Evolutionary conservation across 30 jellyfish, hydroid and myxozoan genomes (phyloP).

Genomic region (Mastigias papua): DNA sequence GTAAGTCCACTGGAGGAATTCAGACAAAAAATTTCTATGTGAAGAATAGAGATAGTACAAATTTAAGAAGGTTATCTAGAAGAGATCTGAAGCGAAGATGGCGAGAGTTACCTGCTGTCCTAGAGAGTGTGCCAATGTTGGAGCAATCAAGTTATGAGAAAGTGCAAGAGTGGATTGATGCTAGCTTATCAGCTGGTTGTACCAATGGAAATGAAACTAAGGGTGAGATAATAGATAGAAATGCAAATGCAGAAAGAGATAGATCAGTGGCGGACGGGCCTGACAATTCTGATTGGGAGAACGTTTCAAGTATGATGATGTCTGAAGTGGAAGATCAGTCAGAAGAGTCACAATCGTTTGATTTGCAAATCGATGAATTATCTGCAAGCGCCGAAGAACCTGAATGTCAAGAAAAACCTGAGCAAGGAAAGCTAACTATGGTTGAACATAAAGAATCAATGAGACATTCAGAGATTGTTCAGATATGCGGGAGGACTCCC

Average conservation of each 20-base stretch:
- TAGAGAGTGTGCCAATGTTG: conserved; percentile 9
- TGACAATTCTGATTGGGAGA: neutral
- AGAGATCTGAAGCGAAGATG: conserved; percentile 4
- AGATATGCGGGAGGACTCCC: too few relatives aligned
- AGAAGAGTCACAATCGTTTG: neutral
- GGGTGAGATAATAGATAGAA: neutral
- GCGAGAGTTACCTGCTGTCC: neutral
- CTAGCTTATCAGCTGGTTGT: neutral
- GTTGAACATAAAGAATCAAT: too few relatives aligned
- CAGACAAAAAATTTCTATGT: neutral
- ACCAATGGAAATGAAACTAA: neutral
- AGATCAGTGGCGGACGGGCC: neutral
- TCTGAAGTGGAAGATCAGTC: neutral
- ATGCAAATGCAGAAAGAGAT: neutral
- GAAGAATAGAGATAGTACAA: neutral
- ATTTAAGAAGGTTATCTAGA: neutral
- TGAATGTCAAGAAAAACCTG: neutral
- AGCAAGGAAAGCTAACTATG: too few relatives aligned
- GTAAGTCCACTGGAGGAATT: neutral
- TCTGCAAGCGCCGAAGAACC: too few relatives aligned
- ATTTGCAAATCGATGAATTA: too few relatives aligned
- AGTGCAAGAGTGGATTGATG: conserved; percentile 56
- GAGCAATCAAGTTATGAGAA: conserved; percentile 50
- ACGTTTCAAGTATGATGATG: neutral
- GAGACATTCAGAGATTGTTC: too few relatives aligned